These are phyloP conservation scores for Zoanthus sansibaricus DNA, from an alignment of 92 coral and sea anemone genomes.

Conservation along the genomic window DNA sequence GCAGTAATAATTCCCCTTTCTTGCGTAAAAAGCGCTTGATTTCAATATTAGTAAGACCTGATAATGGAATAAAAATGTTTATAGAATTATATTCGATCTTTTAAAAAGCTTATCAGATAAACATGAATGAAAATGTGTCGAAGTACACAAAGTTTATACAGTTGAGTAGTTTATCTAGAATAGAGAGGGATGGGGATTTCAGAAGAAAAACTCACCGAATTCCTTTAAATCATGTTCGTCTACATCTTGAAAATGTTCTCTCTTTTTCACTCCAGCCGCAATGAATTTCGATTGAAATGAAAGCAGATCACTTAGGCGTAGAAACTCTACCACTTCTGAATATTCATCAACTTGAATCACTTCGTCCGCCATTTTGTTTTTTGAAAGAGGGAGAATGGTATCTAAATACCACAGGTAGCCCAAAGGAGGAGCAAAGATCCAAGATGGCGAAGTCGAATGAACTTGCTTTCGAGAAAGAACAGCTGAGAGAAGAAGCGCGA, in stretches of 20 bases:
- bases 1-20: conserved; percentile 31
- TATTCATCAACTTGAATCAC: conserved; percentile 21
- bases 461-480: conserved; percentile 7
- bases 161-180: conserved; percentile 14
- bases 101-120: conserved; percentile 5
- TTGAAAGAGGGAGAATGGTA: conserved; percentile 18
- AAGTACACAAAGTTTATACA: conserved; percentile 7
- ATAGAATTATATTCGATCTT: neutral
- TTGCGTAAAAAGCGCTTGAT: conserved; percentile 29
- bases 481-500: conserved; percentile 15
- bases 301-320: conserved; percentile 31
- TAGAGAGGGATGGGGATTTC: conserved; percentile 14
- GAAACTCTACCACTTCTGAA: conserved; percentile 27
- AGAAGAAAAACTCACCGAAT: conserved; percentile 12
- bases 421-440: conserved; percentile 1
- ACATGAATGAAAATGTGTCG: conserved; percentile 10
- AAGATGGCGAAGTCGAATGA: conserved; percentile 30
- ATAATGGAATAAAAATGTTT: conserved; percentile 9
- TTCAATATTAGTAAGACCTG: conserved; percentile 6
- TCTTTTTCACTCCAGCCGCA: conserved; percentile 38
- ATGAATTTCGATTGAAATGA: conserved; percentile 23
- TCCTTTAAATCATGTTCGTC: conserved; percentile 38
- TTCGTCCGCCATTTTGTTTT: neutral
- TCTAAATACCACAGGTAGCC: conserved; percentile 13
- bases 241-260: conserved; percentile 40